phyloP scores from a whole-genome alignment of 1,140 invertebrate genomes.

The Pseudomyrmex pallidus region DNA sequence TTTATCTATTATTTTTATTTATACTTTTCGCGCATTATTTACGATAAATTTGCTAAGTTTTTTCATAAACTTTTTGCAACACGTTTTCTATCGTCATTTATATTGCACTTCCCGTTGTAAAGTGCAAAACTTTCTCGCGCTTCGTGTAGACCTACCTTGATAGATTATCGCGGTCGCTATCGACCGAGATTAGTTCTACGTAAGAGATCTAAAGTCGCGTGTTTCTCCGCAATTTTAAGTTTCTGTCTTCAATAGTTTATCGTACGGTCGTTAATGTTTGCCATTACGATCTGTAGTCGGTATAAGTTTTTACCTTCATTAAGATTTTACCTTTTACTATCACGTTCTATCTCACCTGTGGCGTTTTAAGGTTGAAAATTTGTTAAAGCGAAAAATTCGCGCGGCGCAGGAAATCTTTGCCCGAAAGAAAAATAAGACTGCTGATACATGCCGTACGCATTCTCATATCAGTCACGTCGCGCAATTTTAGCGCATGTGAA shows the following conservation, averaged over 20 bases:
- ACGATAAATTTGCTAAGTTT: neutral
- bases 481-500: conserved; percentile 31
- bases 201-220: neutral
- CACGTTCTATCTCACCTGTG: neutral
- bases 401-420: neutral
- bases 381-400: neutral
- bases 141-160: conserved; percentile 21
- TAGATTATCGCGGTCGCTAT: conserved; percentile 28
- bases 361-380: neutral
- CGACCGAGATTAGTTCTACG: conserved; percentile 9
- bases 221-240: conserved; percentile 20
- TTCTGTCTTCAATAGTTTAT: neutral
- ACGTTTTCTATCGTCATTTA: neutral
- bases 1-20: neutral
- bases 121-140: conserved; percentile 29
- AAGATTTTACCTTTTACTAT: conserved; percentile 24
- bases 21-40: too few relatives aligned
- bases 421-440: conserved; percentile 16
- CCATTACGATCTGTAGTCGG: neutral
- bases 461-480: conserved; percentile 30
- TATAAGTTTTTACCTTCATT: neutral
- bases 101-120: conserved; percentile 18
- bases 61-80: conserved; percentile 7
- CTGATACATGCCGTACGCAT: conserved; percentile 30
- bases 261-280: neutral